Evolutionary conservation across 2,888 invertebrate genomes (phyloP), one percentile per base, ranked within the genome.

Genomic region (Teleiodes luculella): DNA sequence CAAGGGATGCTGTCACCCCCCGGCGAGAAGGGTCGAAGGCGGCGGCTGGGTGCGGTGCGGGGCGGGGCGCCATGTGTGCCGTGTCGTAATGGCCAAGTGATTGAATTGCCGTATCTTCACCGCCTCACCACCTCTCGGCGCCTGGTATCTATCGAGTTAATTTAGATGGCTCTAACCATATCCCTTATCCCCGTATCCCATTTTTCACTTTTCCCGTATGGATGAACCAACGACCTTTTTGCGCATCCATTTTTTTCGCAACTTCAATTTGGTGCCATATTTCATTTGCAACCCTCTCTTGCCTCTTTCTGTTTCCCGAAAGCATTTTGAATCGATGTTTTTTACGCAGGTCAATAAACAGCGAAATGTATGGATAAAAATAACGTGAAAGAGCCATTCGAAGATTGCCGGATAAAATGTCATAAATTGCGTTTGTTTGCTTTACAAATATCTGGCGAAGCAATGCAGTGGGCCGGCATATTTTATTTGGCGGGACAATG

Each of bases 71-170:
- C 67, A 68, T 72, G 72, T 70, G 73, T 74, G 70, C 68, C 43
- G 73, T 74, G 70, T 68, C 43, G 76, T 80, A 82, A 82, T 80
- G 73, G 77, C 69, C 72, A 68, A 72, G 72, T 76, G 83, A 83
- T 86, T 83, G 79, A 83, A 84, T 80, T 76, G 78, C 75, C 77
- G 72, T 78, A 80, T 81, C 76, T 75, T 74, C 72, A 71, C 73
- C 74, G 72, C 80, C 73, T 75, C 72, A 67, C 66, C 73, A 69
- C 75, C 66, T 67, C 68, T 65, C 66, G 64, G 68, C 72, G 67
- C 81, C 78, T 78, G 71, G 78, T 80, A 76, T 73, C 67, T 72
- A 78, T 83, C 68, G 72, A 76, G 74, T 78, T 79, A 77, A 79
- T 78, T 76, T 76, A 70, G 67, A 64, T 63, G 68, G 69, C 65